A percentile compares a stretch with the other conserved stretches of the same genome.
Evolutionary conservation across 2,113 vertebrate species (phyloP).

Genomic region (Callionymus lyra): DNA sequence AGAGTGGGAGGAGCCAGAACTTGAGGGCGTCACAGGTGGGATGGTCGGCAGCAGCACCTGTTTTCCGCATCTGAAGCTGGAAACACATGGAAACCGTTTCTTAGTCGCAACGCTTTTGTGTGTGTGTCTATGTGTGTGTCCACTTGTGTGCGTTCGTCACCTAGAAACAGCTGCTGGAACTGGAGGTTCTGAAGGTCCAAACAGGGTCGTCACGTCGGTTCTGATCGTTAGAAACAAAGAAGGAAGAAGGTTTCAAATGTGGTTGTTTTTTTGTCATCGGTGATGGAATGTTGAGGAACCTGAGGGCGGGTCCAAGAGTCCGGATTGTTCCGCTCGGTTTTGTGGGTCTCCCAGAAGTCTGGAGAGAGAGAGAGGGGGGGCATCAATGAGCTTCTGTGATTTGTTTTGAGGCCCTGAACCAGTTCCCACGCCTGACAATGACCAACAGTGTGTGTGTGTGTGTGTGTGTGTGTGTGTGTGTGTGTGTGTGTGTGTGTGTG

Average conservation of each 20-base stretch:
- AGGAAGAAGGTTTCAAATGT: not conserved
- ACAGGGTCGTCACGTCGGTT: constrained; percentile 20
- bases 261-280: too few relatives aligned
- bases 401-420: constrained; percentile 30
- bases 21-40: constrained; percentile 21
- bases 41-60: constrained; percentile 52
- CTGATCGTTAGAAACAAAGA: constrained; percentile 29
- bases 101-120: too few relatives aligned
- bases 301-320: constrained; percentile 44
- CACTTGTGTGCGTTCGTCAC: not conserved
- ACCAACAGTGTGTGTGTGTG: not conserved
- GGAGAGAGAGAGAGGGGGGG: not conserved
- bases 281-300: constrained; percentile 24
- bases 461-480: constrained; percentile 8
- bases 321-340: constrained; percentile 47
- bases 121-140: too few relatives aligned
- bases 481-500: constrained; percentile 9
- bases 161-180: constrained; percentile 49
- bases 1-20: constrained; percentile 10
- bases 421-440: constrained; percentile 55
- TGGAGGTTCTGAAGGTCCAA: constrained; percentile 44
- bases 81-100: not conserved
- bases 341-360: constrained; percentile 56
- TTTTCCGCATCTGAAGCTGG: constrained; percentile 62
- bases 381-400: constrained; percentile 36